phyloP scores from a whole-genome alignment of 2,797 vertebrate species.

The Hylomyscus alleni region DNA sequence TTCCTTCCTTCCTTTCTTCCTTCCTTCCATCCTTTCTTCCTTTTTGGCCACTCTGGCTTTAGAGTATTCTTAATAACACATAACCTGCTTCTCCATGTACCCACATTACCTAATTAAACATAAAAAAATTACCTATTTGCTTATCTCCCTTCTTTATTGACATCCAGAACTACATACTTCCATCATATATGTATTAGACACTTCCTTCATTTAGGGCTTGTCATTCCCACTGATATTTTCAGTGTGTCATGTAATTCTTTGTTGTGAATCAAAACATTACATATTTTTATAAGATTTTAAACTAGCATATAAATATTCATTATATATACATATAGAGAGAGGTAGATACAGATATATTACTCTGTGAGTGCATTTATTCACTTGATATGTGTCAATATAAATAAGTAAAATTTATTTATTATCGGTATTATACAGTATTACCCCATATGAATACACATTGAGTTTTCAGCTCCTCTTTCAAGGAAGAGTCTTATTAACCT shows the following conservation, averaged over 20 bases:
- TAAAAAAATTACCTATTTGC: neutral
- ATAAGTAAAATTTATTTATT: neutral
- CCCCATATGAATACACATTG: neutral
- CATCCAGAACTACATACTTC: rapidly evolving
- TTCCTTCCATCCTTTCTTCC: neutral
- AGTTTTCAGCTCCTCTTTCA: neutral
- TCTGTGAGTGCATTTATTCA: neutral
- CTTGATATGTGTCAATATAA: neutral
- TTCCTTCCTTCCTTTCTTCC: neutral
- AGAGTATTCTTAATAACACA: constrained; percentile 1
- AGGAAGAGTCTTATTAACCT: neutral
- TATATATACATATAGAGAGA: neutral
- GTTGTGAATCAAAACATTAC: neutral
- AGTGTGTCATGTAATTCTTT: neutral
- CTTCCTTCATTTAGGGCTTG: neutral
- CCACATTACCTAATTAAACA: neutral
- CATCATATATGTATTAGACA: too few relatives aligned
- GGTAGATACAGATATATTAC: neutral
- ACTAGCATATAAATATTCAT: neutral
- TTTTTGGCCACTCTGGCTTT: neutral
- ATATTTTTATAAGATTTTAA: neutral
- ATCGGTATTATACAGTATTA: neutral
- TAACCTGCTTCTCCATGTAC: neutral
- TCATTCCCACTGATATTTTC: neutral
- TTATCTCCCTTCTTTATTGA: neutral